Percentiles rank a stretch among this genome's conserved stretches.
phyloP scores from a whole-genome alignment of 1,140 invertebrate genomes.

The Penaeus japonicus region DNA sequence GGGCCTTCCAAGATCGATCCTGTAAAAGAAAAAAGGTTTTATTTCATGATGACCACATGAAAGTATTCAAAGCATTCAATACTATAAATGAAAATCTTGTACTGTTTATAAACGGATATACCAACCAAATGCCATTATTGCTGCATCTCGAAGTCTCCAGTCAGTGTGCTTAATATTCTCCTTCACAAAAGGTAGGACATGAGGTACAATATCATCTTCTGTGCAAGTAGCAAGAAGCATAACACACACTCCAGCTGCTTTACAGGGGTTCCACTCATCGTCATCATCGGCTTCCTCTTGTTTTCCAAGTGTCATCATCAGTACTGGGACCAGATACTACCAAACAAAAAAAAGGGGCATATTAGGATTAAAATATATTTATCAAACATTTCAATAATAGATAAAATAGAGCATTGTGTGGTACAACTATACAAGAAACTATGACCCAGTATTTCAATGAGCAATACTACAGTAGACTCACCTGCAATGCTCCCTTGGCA shows the following conservation, averaged over 20 bases:
- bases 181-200: slow-evolving; percentile 97
- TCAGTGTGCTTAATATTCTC: slow-evolving; percentile 86
- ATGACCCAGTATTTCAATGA: background rate
- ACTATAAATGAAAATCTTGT: background rate
- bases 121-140: slow-evolving; percentile 95
- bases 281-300: slow-evolving; percentile 88
- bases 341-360: background rate
- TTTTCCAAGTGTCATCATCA: slow-evolving; percentile 93
- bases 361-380: background rate
- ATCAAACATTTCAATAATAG: background rate
- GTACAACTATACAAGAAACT: background rate
- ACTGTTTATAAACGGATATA: too few species aligned
- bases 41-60: too few species aligned
- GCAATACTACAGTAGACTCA: background rate
- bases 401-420: background rate
- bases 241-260: slow-evolving; percentile 98
- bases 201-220: slow-evolving; percentile 95
- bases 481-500: slow-evolving; percentile 90
- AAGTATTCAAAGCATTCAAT: background rate
- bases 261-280: slow-evolving; percentile 99
- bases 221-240: slow-evolving; percentile 97
- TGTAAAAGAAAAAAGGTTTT: slow-evolving; percentile 60
- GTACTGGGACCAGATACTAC: slow-evolving; percentile 91
- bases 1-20: slow-evolving; percentile 94
- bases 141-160: slow-evolving; percentile 96